A percentile compares a stretch with the other conserved stretches of the same genome.
Evolutionary conservation across 2,797 vertebrate species (phyloP).

Genomic region (Gymnoscopelus braueri): DNA sequence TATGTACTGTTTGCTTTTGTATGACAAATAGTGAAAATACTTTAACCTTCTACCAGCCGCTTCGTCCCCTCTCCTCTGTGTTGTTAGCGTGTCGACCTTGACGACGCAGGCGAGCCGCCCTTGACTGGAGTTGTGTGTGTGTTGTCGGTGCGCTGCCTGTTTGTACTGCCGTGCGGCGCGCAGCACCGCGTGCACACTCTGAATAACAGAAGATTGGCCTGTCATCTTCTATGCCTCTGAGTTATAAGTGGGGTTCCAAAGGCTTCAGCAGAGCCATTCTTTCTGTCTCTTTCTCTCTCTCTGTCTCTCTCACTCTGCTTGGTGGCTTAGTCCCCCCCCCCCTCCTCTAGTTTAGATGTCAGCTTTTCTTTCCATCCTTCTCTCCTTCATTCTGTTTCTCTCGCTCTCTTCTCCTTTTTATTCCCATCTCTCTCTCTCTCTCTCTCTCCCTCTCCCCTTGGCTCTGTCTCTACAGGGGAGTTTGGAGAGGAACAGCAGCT

Average conservation of each 20-base stretch:
- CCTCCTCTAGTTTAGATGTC: neutral
- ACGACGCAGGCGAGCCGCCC: neutral
- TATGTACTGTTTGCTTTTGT: no score
- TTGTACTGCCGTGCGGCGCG: neutral
- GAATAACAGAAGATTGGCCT: constrained; percentile 19
- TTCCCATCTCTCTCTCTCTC: no score
- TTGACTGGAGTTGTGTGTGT: constrained; percentile 10
- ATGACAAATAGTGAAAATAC: no score
- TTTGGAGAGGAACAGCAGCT: neutral
- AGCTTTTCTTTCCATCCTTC: neutral
- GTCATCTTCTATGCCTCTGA: constrained; percentile 7
- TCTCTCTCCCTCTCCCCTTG: neutral
- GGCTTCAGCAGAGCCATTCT: neutral
- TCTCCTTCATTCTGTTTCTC: neutral
- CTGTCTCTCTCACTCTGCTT: constrained; percentile 1
- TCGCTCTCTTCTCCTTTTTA: neutral
- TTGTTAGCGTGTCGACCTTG: no score
- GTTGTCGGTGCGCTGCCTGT: neutral
- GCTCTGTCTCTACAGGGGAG: neutral
- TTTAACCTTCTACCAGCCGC: no score
- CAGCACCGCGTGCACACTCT: constrained; percentile 6
- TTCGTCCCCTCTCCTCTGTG: no score
- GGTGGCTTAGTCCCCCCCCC: neutral
- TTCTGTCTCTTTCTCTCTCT: neutral
- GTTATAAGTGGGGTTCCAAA: constrained; percentile 1